These are phyloP conservation scores for Poeciliopsis retropinna DNA, from an alignment of 2,113 vertebrate species.

Conservation along the genomic window DNA sequence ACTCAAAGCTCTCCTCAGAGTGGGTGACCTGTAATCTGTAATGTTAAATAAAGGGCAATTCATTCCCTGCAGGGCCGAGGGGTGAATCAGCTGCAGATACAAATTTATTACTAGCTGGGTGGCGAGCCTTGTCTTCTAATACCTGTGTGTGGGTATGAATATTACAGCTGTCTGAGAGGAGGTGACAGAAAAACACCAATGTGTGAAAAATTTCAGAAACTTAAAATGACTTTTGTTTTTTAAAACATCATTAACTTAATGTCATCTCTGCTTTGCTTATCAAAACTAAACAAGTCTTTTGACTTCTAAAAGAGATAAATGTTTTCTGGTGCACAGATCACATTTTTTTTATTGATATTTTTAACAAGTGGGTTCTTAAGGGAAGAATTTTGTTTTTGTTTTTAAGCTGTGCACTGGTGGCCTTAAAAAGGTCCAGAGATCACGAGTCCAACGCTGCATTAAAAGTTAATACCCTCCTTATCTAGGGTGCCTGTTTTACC, in stretches of 20 bases:
- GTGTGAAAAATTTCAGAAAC: too few species aligned
- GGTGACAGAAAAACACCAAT: slow-evolving; percentile 10
- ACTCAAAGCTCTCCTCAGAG: slow-evolving; percentile 59
- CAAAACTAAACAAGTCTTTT: not conserved
- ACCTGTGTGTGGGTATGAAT: slow-evolving; percentile 40
- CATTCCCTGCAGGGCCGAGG: slow-evolving; percentile 76
- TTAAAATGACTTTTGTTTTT: not conserved
- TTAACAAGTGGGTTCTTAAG: not conserved
- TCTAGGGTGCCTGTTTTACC: not conserved
- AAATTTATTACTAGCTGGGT: slow-evolving; percentile 70
- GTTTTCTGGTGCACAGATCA: not conserved
- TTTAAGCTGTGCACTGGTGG: not conserved
- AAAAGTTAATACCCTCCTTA: not conserved
- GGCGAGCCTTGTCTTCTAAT: slow-evolving; percentile 40
- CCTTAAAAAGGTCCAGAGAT: not conserved
- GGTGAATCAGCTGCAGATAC: slow-evolving; percentile 56
- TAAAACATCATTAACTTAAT: not conserved
- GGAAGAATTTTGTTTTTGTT: not conserved
- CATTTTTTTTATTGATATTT: not conserved
- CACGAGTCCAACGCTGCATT: not conserved
- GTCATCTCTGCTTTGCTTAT: not conserved
- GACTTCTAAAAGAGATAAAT: not conserved
- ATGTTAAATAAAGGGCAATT: slow-evolving; percentile 82
- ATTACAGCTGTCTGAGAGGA: slow-evolving; percentile 32
- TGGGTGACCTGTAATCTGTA: slow-evolving; percentile 78